These are phyloP conservation scores for Procavia capensis DNA, from an alignment of 2,113 vertebrate species.

Conservation along the genomic window DNA sequence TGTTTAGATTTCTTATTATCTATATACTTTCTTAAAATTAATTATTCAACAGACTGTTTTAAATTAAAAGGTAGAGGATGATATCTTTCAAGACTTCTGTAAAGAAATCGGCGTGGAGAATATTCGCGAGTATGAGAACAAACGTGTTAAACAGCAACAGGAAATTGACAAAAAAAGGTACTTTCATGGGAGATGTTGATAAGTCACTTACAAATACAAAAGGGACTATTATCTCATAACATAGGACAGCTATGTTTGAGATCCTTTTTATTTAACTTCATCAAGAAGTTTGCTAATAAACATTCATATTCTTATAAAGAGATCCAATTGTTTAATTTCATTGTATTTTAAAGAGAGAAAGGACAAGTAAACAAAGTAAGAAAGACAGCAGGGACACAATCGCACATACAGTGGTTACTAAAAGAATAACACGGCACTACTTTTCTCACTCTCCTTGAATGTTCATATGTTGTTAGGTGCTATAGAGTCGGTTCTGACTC, in stretches of 20 bases:
- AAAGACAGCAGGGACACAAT: conserved; percentile 6
- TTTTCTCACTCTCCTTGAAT: neutral
- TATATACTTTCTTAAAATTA: conserved; percentile 9
- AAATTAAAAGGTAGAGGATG: conserved; percentile 92
- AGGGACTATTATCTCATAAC: neutral
- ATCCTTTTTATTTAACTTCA: neutral
- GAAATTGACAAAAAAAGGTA: conserved; percentile 94
- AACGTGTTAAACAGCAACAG: conserved; percentile 90
- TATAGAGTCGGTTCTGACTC: too few relatives aligned
- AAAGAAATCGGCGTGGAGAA: conserved; percentile 93
- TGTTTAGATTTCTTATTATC: conserved; percentile 3
- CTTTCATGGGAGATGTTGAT: conserved; percentile 42
- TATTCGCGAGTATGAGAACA: conserved; percentile 95
- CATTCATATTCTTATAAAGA: conserved; percentile 28
- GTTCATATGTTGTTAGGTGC: neutral
- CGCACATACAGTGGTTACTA: neutral
- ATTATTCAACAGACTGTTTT: conserved; percentile 45
- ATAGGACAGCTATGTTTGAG: conserved; percentile 7
- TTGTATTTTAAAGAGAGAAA: neutral
- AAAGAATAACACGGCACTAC: neutral
- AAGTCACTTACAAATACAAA: neutral
- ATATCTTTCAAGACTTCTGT: conserved; percentile 94
- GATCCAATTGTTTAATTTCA: conserved; percentile 11
- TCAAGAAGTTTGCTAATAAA: conserved; percentile 26
- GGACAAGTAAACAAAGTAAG: neutral